phyloP scores from a whole-genome alignment of 1,140 invertebrate genomes.

The Schmidtea mediterranea region DNA sequence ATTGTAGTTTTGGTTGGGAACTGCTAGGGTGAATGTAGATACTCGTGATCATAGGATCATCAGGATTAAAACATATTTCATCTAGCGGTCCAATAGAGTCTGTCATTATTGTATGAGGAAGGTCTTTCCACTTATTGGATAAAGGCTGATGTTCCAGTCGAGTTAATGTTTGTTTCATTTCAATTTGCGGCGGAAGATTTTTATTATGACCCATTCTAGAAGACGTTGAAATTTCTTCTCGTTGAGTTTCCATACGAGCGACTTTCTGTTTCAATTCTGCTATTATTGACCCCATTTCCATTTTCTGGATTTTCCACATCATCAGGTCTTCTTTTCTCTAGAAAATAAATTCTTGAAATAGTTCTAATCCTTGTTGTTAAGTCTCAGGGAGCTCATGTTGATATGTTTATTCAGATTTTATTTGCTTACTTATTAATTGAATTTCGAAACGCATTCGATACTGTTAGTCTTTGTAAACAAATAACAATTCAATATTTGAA shows the following conservation, averaged over 20 bases:
- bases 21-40: slow-evolving; percentile 1
- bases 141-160: not conserved
- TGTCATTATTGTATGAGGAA: slow-evolving; percentile 4
- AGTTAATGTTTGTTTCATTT: not conserved
- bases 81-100: slow-evolving; percentile 5
- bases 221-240: not conserved
- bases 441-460: too few species aligned
- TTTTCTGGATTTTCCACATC: too few species aligned
- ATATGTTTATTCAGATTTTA: too few species aligned
- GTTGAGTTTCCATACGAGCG: not conserved
- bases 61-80: slow-evolving; percentile 3
- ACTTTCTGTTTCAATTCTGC: not conserved
- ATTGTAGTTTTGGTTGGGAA: not conserved
- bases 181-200: not conserved
- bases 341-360: too few species aligned
- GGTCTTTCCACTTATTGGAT: slow-evolving; percentile 5
- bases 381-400: too few species aligned
- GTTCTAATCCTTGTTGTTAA: too few species aligned
- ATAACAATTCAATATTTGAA: too few species aligned
- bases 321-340: too few species aligned
- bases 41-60: slow-evolving; percentile 5
- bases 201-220: not conserved
- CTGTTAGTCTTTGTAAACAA: too few species aligned
- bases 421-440: too few species aligned
- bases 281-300: too few species aligned